A percentile compares a stretch with the other conserved stretches of the same genome.
These are phyloP conservation scores for Drosophila stalkeri DNA, from an alignment of 2,888 invertebrate species.

Conservation along the genomic window DNA sequence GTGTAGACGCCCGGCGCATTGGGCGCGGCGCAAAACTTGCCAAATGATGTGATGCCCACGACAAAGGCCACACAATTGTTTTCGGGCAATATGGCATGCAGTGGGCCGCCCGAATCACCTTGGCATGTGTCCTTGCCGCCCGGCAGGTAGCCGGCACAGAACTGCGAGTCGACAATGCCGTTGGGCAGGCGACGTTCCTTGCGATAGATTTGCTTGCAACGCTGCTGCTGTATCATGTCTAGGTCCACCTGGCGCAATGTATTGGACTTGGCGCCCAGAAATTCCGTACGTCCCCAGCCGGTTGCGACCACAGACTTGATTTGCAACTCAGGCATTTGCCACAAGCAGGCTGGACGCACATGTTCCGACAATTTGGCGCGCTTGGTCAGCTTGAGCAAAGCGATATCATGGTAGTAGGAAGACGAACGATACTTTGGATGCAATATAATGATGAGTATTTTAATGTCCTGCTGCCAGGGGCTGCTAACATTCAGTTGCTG, in stretches of 20 bases:
- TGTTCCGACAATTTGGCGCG: conserved; percentile 69
- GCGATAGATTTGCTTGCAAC: conserved; percentile 79
- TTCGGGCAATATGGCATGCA: conserved; percentile 81
- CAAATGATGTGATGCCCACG: conserved; percentile 85
- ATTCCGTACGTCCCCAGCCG: conserved; percentile 84
- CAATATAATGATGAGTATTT: conserved; percentile 84
- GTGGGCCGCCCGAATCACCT: conserved; percentile 85
- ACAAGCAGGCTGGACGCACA: conserved; percentile 84
- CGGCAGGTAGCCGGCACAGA: conserved; percentile 85
- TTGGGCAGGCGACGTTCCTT: conserved; percentile 80
- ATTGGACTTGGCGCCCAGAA: conserved; percentile 82
- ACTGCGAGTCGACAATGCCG: conserved; percentile 84
- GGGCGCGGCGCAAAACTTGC: conserved; percentile 83
- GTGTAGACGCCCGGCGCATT: conserved; percentile 84
- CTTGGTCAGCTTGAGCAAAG: conserved; percentile 86
- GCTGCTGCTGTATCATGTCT: conserved; percentile 75
- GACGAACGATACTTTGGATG: conserved; percentile 86
- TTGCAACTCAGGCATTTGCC: conserved; percentile 80
- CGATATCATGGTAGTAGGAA: conserved; percentile 87
- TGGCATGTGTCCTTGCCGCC: conserved; percentile 85
- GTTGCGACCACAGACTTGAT: conserved; percentile 77
- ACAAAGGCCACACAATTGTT: conserved; percentile 84
- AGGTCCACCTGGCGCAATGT: conserved; percentile 84
- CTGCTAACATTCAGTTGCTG: conserved; percentile 85
- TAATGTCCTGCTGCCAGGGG: conserved; percentile 84